These are phyloP conservation scores for Diglossa brunneiventris DNA, from an alignment of 2,113 vertebrate species.

Conservation along the genomic window DNA sequence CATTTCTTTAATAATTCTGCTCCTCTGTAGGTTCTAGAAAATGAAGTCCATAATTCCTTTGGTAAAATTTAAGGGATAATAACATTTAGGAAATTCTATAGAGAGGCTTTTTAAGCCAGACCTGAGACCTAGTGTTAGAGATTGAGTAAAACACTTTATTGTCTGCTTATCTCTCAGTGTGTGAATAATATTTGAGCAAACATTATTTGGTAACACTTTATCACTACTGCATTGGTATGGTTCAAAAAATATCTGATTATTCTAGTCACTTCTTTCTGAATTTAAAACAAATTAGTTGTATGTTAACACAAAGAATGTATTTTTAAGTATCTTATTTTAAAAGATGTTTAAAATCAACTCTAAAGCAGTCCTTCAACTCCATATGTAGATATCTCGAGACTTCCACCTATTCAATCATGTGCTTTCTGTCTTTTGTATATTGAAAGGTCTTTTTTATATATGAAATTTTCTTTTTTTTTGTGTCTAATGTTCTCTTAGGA, in stretches of 20 bases:
- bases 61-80: not conserved
- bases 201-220: not conserved
- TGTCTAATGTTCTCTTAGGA: not conserved
- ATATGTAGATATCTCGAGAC: not conserved
- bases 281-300: not conserved
- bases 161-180: not conserved
- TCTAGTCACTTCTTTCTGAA: not conserved
- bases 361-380: not conserved
- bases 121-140: not conserved
- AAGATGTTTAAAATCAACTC: not conserved
- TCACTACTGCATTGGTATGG: not conserved
- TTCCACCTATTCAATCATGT: rapidly evolving
- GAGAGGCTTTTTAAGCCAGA: not conserved
- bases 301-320: not conserved
- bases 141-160: not conserved
- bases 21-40: not conserved
- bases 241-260: not conserved
- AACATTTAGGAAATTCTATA: not conserved
- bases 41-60: not conserved
- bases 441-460: not conserved
- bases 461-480: not conserved
- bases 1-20: not conserved
- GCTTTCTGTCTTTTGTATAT: not conserved
- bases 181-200: not conserved
- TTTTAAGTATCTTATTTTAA: not conserved